These are phyloP conservation scores for Ferrisia virgata DNA, from an alignment of 2,888 invertebrate genomes.

Conservation along the genomic window DNA sequence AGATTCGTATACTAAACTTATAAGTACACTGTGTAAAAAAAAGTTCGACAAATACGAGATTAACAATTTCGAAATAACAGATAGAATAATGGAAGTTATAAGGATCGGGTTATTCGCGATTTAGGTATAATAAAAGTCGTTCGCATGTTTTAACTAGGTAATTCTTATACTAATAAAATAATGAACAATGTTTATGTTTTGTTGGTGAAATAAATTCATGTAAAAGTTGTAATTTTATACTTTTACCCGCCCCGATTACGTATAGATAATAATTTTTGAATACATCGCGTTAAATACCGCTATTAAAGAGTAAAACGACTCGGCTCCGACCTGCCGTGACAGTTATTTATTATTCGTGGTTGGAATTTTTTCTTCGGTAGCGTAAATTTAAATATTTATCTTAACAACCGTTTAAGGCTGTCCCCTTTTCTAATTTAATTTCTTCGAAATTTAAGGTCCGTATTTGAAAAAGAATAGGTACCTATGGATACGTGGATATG, in stretches of 20 bases:
- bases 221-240: constrained; percentile 10
- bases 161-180: not conserved
- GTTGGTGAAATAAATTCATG: not conserved
- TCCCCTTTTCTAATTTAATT: not conserved
- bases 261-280: not conserved
- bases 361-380: not conserved
- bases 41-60: not conserved
- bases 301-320: constrained; percentile 20
- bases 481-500: too few relatives aligned
- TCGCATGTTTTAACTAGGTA: not conserved
- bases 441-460: not conserved
- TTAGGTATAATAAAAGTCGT: not conserved
- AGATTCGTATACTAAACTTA: too few relatives aligned
- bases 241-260: not conserved
- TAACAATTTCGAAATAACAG: not conserved
- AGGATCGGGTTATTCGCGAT: not conserved
- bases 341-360: not conserved
- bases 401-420: not conserved
- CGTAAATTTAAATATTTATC: not conserved
- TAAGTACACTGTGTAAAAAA: too few relatives aligned
- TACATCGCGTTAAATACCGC: constrained; percentile 17
- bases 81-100: not conserved
- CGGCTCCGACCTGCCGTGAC: not conserved
- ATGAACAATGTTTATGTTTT: not conserved
- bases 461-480: not conserved